Evolutionary conservation across 2,113 vertebrate genomes (phyloP).

Genomic region (Hyla sarda): DNA sequence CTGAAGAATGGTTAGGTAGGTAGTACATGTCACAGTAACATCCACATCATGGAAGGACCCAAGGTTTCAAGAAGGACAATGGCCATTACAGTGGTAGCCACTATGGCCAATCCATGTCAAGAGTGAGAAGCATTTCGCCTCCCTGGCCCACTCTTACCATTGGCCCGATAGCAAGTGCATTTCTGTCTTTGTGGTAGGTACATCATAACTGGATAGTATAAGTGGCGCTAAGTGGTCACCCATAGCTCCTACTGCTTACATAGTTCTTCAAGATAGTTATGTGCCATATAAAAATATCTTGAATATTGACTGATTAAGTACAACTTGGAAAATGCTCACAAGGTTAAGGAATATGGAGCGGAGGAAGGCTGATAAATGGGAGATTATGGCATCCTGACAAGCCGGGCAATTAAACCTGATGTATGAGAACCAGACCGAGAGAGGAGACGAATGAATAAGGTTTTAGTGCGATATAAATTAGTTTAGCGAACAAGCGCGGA

Average conservation of each 20-base stretch:
- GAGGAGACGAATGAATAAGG: slow-evolving; percentile 10
- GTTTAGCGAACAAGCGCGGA: not conserved
- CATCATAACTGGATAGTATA: not conserved
- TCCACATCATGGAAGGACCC: no score
- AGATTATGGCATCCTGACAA: not conserved
- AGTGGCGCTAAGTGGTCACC: not conserved
- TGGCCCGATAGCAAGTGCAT: no score
- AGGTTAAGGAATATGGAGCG: not conserved
- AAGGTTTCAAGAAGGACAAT: no score
- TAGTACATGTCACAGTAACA: no score
- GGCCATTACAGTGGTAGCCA: no score
- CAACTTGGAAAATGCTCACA: not conserved
- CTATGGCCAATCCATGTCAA: no score
- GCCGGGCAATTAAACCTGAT: not conserved
- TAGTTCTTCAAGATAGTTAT: not conserved
- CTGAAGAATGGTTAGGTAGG: no score
- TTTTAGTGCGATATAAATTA: slow-evolving; percentile 6
- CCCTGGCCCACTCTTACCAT: no score
- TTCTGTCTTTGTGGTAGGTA: not conserved
- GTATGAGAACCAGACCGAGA: not conserved
- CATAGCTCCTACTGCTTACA: not conserved
- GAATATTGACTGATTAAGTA: not conserved
- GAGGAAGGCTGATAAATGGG: not conserved
- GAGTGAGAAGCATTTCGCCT: no score
- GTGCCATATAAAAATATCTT: not conserved